These are phyloP conservation scores for Acrobasis suavella DNA, from an alignment of 2,888 invertebrate genomes.

Conservation along the genomic window DNA sequence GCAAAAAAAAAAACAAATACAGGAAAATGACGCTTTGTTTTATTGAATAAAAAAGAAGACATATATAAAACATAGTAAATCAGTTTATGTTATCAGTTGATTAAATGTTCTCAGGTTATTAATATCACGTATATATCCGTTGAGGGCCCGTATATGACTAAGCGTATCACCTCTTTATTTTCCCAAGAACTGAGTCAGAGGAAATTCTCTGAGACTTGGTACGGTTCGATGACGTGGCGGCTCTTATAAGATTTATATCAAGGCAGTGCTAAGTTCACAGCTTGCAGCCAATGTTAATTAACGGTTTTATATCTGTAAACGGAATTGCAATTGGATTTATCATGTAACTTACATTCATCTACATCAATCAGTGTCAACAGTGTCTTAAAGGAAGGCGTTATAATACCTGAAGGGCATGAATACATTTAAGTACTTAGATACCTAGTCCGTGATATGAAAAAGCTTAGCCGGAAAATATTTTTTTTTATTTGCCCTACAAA, in stretches of 20 bases:
- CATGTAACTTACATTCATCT: background rate
- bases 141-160: conserved; percentile 35
- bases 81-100: conserved; percentile 29
- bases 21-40: conserved; percentile 31
- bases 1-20: conserved; percentile 26
- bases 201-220: conserved; percentile 43
- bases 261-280: conserved; percentile 18
- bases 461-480: too few relatives aligned
- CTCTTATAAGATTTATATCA: conserved; percentile 7
- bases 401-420: too few relatives aligned
- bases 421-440: too few relatives aligned
- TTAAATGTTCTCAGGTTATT: conserved; percentile 38
- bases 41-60: background rate
- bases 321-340: background rate
- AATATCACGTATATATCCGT: conserved; percentile 32
- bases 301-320: background rate
- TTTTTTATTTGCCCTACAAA: too few relatives aligned
- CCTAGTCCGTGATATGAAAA: too few relatives aligned
- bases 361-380: too few relatives aligned
- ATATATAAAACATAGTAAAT: conserved; percentile 5
- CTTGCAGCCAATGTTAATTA: background rate
- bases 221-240: conserved; percentile 32
- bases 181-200: conserved; percentile 56
- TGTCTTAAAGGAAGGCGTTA: too few relatives aligned
- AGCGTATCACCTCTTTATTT: conserved; percentile 39